phyloP scores from a whole-genome alignment of 2,113 vertebrate species.

The Gallinago media region DNA sequence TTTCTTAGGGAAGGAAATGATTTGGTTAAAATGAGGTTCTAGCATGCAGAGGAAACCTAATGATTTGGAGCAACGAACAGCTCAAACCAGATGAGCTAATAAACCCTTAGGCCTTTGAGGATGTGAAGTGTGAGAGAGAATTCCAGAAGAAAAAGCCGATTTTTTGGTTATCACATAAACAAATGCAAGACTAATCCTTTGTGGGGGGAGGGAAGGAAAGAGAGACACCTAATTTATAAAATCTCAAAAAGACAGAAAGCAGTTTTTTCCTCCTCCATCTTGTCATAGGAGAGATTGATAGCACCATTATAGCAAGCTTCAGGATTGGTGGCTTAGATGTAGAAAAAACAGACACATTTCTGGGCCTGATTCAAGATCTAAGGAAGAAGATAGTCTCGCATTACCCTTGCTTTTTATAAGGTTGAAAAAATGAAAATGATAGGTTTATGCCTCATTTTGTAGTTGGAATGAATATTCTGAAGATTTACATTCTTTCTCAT shows the following conservation, averaged over 20 bases:
- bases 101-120: neutral
- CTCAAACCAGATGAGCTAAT: neutral
- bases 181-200: neutral
- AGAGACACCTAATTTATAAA: neutral
- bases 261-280: conserved; percentile 10
- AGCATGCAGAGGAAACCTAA: neutral
- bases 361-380: conserved; percentile 21
- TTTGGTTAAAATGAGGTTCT: neutral
- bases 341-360: neutral
- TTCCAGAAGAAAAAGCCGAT: neutral
- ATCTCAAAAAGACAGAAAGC: conserved; percentile 10
- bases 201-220: too few species aligned
- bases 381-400: neutral
- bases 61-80: neutral
- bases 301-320: conserved; percentile 17
- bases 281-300: conserved; percentile 42
- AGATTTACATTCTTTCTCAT: neutral
- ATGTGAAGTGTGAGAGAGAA: neutral
- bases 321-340: neutral
- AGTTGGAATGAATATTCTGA: neutral
- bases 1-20: neutral
- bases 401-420: neutral
- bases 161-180: neutral
- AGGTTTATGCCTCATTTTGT: neutral
- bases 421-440: accelerated